Conservation (phyloP, 2,888 invertebrate species). For the Melinaea menophilus region DNA sequence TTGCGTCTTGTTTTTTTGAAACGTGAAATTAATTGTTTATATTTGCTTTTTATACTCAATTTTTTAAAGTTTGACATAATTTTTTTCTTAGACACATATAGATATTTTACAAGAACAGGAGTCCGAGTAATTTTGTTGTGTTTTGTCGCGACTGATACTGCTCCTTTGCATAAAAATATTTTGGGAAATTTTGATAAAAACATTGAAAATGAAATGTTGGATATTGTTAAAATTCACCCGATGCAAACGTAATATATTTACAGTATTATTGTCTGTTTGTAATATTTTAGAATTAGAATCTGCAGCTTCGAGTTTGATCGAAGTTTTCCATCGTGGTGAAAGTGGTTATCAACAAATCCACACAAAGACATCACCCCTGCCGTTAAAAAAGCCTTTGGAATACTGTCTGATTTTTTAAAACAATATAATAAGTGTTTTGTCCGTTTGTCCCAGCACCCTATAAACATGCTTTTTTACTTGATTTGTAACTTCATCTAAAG, state of each 20-base stretch:
- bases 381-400: slow-evolving; percentile 13
- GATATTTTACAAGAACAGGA: slow-evolving; percentile 40
- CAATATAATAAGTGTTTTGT: not conserved
- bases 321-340: slow-evolving; percentile 4
- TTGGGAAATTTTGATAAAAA: slow-evolving; percentile 35
- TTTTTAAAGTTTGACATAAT: too few relatives aligned
- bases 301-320: slow-evolving; percentile 9
- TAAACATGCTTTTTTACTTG: too few relatives aligned
- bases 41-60: too few relatives aligned
- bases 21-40: too few relatives aligned
- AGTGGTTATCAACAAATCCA: slow-evolving; percentile 13
- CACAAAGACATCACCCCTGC: slow-evolving; percentile 3
- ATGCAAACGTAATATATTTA: slow-evolving; percentile 36
- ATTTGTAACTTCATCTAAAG: too few relatives aligned
- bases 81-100: too few relatives aligned
- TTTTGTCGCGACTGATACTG: slow-evolving; percentile 44
- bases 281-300: slow-evolving; percentile 6
- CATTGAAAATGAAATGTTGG: slow-evolving; percentile 19
- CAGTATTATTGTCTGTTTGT: not conserved
- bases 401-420: slow-evolving; percentile 9
- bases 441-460: too few relatives aligned
- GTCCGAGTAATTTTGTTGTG: slow-evolving; percentile 46
- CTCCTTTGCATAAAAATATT: slow-evolving; percentile 35
- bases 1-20: too few relatives aligned
- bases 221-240: slow-evolving; percentile 19